A percentile compares a stretch with the other conserved stretches of the same genome.
phyloP scores from a whole-genome alignment of 2,797 vertebrate species.

The Austrolebias charrua region DNA sequence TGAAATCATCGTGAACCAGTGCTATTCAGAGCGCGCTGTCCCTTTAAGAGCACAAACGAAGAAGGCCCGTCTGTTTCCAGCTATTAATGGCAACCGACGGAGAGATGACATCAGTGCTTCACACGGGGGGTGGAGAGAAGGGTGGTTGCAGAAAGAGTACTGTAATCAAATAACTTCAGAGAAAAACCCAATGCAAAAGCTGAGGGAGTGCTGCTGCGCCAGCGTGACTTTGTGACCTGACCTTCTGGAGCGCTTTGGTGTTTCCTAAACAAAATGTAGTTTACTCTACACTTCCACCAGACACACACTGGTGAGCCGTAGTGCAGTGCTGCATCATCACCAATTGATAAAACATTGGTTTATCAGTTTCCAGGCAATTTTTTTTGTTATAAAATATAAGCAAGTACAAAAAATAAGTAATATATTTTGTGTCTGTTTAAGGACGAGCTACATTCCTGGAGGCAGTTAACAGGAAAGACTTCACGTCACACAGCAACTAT shows the following conservation, averaged over 20 bases:
- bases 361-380: constrained; percentile 48
- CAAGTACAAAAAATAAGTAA: constrained; percentile 26
- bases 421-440: constrained; percentile 41
- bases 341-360: constrained; percentile 65
- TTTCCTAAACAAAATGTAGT: constrained; percentile 35
- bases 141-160: constrained; percentile 29
- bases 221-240: neutral
- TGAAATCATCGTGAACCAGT: constrained; percentile 29
- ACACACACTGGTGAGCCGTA: constrained; percentile 21
- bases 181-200: constrained; percentile 17
- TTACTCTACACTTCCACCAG: constrained; percentile 23
- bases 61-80: constrained; percentile 75
- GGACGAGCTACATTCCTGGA: constrained; percentile 64
- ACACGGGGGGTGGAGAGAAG: constrained; percentile 53
- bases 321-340: constrained; percentile 26
- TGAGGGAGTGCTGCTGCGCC: constrained; percentile 8
- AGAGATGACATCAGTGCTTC: constrained; percentile 80
- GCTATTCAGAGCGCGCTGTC: constrained; percentile 58
- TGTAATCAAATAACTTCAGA: constrained; percentile 42
- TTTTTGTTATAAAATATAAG: constrained; percentile 1
- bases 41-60: constrained; percentile 74
- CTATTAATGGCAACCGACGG: constrained; percentile 75
- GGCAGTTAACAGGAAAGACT: constrained; percentile 68
- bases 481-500: constrained; percentile 59
- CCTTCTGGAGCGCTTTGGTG: constrained; percentile 1